Base-by-base conservation (phyloP, 2,888 invertebrate species). In the Anthophora plumipes region DNA sequence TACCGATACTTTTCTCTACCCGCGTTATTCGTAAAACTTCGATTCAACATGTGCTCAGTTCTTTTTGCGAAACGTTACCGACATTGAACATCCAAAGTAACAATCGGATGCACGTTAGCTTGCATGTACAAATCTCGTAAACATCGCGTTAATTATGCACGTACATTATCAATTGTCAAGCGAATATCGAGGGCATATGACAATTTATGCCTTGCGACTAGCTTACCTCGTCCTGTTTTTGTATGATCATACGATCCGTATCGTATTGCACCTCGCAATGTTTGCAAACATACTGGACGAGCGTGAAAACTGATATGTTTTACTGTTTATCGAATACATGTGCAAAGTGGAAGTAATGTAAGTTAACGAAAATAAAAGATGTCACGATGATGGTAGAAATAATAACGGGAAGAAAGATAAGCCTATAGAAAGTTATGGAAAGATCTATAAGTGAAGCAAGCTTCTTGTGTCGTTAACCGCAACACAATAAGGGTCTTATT, bases 171-270 rank as follows among this genome's bases (percentile, higher is more conserved):
- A 70, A 66, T 59, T 46, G 52, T 0, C 7, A 4, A 63, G 20
- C 17, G 1, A 20, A 12, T 79, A 64, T 78, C 64, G 17, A 59
- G n/a, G 14, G n/a, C 39, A 59, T 46, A 31, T 60, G 59, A 60
- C 31, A 78, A 69, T 57, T 61, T 20, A n/a, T 55, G 9, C 8
- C 22, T 20, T 9, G 14, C n/a, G 0, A 22, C 12, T 43, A 39
- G 50, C 31, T 77, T 43, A 48, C 55, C 54, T 50, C 48, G 69
- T 69, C 39, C 69, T 64, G 25, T 70, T 78, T 78, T 37, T 43
- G 37, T 71, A 17, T 2, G 17, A 50, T 48, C 31, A 55, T 41
- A 39, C 43, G 43, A 68, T 31, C 46, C 25, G 14, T 14, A 57
- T 46, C 46, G 25, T 59, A 70, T 41, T 43, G 39, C 43, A 17